Percentiles rank a stretch among this genome's conserved stretches.
phyloP scores from a whole-genome alignment of 2,113 vertebrate species.

The Nothoprocta pentlandii region DNA sequence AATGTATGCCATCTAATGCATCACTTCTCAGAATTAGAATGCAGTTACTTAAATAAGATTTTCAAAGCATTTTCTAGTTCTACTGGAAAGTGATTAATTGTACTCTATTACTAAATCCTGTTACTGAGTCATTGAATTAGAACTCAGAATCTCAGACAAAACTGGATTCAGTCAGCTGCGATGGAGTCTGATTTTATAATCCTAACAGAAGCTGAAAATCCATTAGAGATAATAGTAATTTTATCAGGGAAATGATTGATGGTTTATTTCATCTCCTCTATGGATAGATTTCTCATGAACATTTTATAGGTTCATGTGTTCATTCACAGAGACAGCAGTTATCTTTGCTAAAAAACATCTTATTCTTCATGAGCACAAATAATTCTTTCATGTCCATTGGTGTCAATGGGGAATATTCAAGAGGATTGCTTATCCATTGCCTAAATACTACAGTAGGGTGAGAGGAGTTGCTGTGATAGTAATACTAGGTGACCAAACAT shows the following conservation, averaged over 20 bases:
- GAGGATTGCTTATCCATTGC: neutral
- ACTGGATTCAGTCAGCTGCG: neutral
- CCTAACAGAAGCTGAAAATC: neutral
- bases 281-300: neutral
- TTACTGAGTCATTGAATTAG: slow-evolving; percentile 18
- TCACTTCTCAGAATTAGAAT: slow-evolving; percentile 1
- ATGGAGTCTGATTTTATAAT: neutral
- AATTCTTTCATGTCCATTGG: neutral
- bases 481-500: slow-evolving; percentile 12
- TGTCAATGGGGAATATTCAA: neutral
- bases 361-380: neutral
- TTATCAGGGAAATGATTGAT: neutral
- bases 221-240: neutral
- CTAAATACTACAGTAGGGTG: neutral
- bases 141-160: neutral
- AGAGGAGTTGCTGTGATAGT: neutral
- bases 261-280: neutral
- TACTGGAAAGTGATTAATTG: slow-evolving; percentile 22
- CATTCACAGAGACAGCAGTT: neutral
- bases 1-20: slow-evolving; percentile 17
- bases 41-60: neutral
- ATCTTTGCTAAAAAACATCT: neutral
- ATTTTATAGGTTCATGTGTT: neutral
- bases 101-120: neutral
- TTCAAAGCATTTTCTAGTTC: slow-evolving; percentile 13